Conservation (phyloP, 2,888 invertebrate species). For the Ectemnius lituratus region DNA sequence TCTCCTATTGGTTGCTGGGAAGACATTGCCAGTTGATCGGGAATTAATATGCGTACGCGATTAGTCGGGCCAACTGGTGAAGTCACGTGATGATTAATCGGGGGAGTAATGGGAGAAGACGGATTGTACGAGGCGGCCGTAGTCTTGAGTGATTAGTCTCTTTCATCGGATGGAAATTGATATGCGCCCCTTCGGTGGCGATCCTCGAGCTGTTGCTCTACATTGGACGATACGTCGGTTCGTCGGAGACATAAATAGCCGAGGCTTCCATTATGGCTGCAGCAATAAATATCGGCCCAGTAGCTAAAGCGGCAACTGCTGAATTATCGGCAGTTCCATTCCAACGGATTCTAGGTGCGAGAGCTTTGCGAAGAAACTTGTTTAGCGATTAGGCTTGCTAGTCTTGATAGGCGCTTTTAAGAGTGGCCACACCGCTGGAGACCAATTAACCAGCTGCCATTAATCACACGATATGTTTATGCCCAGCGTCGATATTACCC, state of each 20-base stretch:
- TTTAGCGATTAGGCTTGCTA: slow-evolving; percentile 23
- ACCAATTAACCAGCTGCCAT: slow-evolving; percentile 48
- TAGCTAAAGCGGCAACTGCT: slow-evolving; percentile 38
- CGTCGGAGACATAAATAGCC: background rate
- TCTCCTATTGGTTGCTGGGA: too few species aligned
- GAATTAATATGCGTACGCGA: too few species aligned
- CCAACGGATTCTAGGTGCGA: background rate
- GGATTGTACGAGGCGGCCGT: too few species aligned
- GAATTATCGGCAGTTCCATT: slow-evolving; percentile 31
- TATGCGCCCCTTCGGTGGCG: background rate
- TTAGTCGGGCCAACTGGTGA: too few species aligned
- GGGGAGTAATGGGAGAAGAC: too few species aligned
- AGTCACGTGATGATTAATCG: too few species aligned
- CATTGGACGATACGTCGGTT: too few species aligned
- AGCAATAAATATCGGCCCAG: slow-evolving; percentile 44
- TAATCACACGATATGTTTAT: slow-evolving; percentile 45
- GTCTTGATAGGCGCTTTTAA: slow-evolving; percentile 38
- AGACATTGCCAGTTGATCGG: too few species aligned
- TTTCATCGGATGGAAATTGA: slow-evolving; percentile 1
- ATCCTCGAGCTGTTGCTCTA: too few species aligned
- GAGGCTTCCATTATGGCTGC: slow-evolving; percentile 38
- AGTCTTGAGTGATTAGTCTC: background rate
- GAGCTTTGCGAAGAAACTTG: slow-evolving; percentile 43
- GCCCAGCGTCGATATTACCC: slow-evolving; percentile 40
- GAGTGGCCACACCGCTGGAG: slow-evolving; percentile 45